Conservation (phyloP, 2,888 invertebrate species). For the Tineola bisselliella region DNA sequence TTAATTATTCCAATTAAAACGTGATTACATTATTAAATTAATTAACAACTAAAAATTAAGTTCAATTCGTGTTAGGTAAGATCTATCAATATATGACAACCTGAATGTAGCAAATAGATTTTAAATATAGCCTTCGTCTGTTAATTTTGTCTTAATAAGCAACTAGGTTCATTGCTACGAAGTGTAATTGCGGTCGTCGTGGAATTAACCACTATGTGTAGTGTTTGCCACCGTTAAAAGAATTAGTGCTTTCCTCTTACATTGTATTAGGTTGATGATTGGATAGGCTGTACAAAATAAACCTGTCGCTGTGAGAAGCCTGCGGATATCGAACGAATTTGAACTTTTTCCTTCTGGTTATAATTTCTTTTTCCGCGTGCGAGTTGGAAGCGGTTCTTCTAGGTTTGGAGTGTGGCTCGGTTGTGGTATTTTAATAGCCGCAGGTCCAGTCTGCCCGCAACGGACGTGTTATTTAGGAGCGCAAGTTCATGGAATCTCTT, state of each 20-base stretch:
- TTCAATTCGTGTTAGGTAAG: no score
- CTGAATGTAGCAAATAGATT: no score
- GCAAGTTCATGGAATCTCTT: slow-evolving; percentile 10
- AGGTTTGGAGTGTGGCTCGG: slow-evolving; percentile 25
- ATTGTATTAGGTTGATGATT: slow-evolving; percentile 1
- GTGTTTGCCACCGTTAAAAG: neutral
- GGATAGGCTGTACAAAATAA: slow-evolving; percentile 3
- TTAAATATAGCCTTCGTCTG: no score
- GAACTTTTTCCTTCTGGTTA: slow-evolving; percentile 15
- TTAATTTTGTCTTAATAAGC: neutral
- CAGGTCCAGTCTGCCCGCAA: slow-evolving; percentile 21
- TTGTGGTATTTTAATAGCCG: slow-evolving; percentile 42
- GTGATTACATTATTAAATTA: neutral
- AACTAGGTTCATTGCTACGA: neutral
- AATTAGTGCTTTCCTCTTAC: neutral
- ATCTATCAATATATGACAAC: no score
- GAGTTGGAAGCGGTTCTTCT: slow-evolving; percentile 11
- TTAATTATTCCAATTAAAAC: neutral
- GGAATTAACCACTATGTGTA: neutral
- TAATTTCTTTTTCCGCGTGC: slow-evolving; percentile 27
- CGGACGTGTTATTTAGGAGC: slow-evolving; percentile 21
- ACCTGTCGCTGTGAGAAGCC: neutral
- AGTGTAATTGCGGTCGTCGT: neutral
- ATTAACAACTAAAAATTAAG: no score
- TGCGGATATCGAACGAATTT: neutral